These are phyloP conservation scores for Caenorhabditis macrosperma DNA, from an alignment of 2,888 invertebrate species.

Conservation along the genomic window DNA sequence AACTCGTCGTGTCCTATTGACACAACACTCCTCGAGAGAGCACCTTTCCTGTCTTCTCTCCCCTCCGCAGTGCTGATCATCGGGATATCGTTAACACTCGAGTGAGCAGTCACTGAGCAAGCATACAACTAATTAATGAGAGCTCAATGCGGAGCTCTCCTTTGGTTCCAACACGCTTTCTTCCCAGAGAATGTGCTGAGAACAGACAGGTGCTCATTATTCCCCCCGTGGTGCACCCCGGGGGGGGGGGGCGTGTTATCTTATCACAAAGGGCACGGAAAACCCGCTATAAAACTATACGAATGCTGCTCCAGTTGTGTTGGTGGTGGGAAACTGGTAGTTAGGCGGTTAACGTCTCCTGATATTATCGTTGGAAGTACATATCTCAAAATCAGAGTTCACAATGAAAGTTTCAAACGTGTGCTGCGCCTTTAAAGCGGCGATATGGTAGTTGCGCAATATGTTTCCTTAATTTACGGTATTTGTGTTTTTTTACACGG, in stretches of 20 bases:
- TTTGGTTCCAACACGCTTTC: not conserved
- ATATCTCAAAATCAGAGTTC: too few species aligned
- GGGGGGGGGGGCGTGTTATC: conserved; percentile 10
- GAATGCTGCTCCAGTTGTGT: not conserved
- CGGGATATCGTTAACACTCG: conserved; percentile 54
- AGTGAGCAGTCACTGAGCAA: conserved; percentile 45
- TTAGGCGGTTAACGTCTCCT: too few species aligned
- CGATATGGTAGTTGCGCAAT: too few species aligned
- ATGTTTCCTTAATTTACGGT: too few species aligned
- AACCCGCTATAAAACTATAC: conserved; percentile 18
- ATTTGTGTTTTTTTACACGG: too few species aligned
- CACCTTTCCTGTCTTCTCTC: too few species aligned
- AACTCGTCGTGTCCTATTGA: not conserved
- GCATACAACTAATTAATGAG: conserved; percentile 52
- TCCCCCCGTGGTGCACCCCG: not conserved
- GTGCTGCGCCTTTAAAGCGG: too few species aligned
- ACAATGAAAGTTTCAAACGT: too few species aligned
- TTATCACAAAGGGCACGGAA: conserved; percentile 22
- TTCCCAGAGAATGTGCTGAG: conserved; percentile 18
- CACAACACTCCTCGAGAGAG: conserved; percentile 10
- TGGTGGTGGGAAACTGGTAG: too few species aligned
- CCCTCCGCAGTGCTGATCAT: too few species aligned
- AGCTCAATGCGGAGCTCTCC: conserved; percentile 7
- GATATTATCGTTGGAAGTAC: too few species aligned
- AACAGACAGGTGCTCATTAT: conserved; percentile 16